Evolutionary conservation across 2,888 invertebrate genomes (phyloP).

Genomic region (Scrobipalpa costella): DNA sequence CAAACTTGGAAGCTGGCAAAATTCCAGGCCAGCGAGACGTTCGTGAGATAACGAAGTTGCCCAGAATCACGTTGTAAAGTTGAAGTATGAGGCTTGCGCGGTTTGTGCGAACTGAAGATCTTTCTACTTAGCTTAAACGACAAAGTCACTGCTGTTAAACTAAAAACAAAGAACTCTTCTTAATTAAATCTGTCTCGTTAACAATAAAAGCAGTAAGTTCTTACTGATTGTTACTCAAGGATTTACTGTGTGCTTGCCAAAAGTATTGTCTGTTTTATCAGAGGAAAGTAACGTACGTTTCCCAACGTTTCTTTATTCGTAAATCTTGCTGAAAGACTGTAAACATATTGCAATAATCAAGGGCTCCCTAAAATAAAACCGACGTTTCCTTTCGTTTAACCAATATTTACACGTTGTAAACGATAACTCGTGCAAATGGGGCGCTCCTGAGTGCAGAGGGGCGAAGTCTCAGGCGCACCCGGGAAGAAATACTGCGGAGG

Average conservation of each 20-base stretch:
- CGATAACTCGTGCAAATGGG: constrained; percentile 49
- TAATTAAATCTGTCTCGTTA: too few relatives aligned
- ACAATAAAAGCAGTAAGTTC: too few relatives aligned
- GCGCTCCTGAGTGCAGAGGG: constrained; percentile 41
- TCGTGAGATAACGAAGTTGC: constrained; percentile 3
- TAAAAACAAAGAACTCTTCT: too few relatives aligned
- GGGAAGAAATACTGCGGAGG: constrained; percentile 42
- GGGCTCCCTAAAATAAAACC: constrained; percentile 37
- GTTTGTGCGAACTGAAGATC: background rate
- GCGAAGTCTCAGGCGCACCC: constrained; percentile 50
- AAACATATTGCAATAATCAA: constrained; percentile 25
- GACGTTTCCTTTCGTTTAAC: constrained; percentile 42
- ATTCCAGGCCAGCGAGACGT: background rate
- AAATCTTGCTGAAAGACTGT: background rate
- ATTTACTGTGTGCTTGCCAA: too few relatives aligned
- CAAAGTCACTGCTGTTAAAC: background rate
- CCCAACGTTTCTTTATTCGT: background rate
- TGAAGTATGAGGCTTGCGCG: constrained; percentile 6
- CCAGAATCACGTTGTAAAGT: background rate
- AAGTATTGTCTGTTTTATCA: too few relatives aligned
- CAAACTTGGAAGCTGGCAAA: constrained; percentile 10
- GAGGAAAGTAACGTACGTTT: background rate
- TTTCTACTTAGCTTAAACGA: too few relatives aligned
- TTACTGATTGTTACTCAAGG: too few relatives aligned
- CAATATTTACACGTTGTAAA: constrained; percentile 70